phyloP scores from a whole-genome alignment of 2,888 invertebrate genomes.

The Conomelus anceps region DNA sequence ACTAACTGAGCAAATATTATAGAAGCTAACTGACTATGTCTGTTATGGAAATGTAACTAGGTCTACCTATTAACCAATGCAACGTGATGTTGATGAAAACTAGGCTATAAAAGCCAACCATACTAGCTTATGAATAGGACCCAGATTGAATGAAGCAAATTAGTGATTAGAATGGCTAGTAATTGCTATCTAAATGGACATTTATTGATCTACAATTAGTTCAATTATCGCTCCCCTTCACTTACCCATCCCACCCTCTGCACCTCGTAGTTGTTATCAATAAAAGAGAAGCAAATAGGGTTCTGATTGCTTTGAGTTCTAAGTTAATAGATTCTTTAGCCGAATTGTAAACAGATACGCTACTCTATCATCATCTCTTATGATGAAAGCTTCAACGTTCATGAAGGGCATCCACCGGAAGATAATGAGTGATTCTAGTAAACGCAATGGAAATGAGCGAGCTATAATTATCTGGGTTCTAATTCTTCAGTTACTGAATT shows the following conservation, averaged over 20 bases:
- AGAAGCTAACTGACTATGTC: too few species aligned
- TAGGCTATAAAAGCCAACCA: too few species aligned
- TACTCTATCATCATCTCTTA: neutral
- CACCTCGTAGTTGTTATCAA: too few species aligned
- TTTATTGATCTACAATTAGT: neutral
- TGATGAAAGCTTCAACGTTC: too few species aligned
- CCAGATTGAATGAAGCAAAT: neutral
- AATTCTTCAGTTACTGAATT: neutral
- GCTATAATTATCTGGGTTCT: neutral
- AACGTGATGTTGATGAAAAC: too few species aligned
- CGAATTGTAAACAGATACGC: too few species aligned
- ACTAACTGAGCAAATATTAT: too few species aligned
- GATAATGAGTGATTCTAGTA: neutral
- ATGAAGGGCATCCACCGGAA: neutral
- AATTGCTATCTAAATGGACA: neutral
- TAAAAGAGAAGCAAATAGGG: neutral
- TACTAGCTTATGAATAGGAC: too few species aligned
- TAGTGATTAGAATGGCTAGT: neutral
- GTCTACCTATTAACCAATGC: too few species aligned
- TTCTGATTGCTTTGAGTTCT: neutral
- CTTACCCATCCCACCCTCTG: too few species aligned
- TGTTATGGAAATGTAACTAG: too few species aligned
- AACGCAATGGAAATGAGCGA: neutral
- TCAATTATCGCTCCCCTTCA: neutral
- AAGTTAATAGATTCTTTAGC: neutral